A percentile compares a stretch with the other conserved stretches of the same genome.
Conservation (phyloP, 2,797 vertebrate genomes). For the Perodicticus potto region DNA sequence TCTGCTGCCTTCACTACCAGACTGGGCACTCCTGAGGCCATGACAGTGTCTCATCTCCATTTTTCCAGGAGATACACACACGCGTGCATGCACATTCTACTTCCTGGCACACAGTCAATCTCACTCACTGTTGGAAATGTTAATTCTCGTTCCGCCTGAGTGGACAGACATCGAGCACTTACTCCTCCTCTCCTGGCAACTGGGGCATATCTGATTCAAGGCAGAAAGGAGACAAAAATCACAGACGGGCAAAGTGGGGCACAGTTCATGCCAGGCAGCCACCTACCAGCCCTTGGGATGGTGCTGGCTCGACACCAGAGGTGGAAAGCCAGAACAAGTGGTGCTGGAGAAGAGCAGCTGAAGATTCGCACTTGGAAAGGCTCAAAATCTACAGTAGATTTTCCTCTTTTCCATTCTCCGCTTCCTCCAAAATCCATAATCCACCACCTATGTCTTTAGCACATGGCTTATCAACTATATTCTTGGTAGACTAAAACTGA, state of each 20-base stretch:
- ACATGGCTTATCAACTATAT: neutral
- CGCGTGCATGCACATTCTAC: neutral
- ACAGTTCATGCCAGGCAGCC: neutral
- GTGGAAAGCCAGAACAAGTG: neutral
- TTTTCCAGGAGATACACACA: neutral
- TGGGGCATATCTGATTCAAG: neutral
- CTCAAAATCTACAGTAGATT: neutral
- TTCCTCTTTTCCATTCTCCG: neutral
- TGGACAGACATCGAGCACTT: neutral
- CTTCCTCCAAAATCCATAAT: neutral
- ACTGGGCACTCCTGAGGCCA: neutral
- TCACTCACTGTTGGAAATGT: neutral
- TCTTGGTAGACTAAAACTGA: neutral
- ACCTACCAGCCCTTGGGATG: neutral
- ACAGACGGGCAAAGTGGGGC: neutral
- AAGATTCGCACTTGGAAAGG: neutral
- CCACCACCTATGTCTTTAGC: neutral
- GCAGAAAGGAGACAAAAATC: constrained; percentile 22
- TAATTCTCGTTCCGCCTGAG: neutral
- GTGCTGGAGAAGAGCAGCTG: neutral
- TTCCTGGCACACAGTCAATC: neutral
- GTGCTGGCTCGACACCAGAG: neutral
- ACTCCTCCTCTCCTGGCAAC: constrained; percentile 26
- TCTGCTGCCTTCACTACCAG: neutral
- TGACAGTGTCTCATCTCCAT: neutral